Base-by-base conservation (phyloP, 2,888 invertebrate genomes). In the Tetranychus truncatus region DNA sequence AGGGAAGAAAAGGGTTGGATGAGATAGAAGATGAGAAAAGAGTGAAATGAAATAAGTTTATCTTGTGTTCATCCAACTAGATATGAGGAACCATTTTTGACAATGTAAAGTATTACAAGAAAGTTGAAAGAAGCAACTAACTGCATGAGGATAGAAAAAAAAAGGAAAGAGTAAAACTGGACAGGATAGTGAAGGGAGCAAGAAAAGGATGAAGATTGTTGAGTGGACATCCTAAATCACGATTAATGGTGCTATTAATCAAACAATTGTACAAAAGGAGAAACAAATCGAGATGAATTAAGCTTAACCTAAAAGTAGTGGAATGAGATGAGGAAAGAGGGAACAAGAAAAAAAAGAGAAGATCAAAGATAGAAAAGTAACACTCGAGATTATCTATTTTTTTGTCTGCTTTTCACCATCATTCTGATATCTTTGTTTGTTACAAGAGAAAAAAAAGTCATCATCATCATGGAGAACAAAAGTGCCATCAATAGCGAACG, bases 211-310 rank as follows among this genome's bases (percentile, higher is more conserved):
- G 34, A 34, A 34, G 34, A 55, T 55, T 55, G 55, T 55, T 55
- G 55, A 55, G 55, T 55, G 55, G 55, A 55, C 55, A 55, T 55
- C 55, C 55, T 55, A 55, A 55, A 55, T 55, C 55, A 55, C 55
- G 55, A 55, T 55, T 55, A 55, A 55, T 55, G 55, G 55, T 55
- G 55, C 55, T 55, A 55, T 55, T 55, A 55, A 55, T 55, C 55
- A 55, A 55, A 55, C 55, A 55, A 55, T 55, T 15, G 55, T 15
- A 55, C 55, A 55, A 55, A 55, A 15, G 15, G 15, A 55, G 15
- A 55, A 55, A 55, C 55, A 55, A 55, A 55, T 55, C 55, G 55
- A 55, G 55, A 55, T 55, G 55, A 55, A 55, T 15, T 55, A 55
- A 55, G 55, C 55, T 55, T 55, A 55, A 55, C 55, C 55, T 15